phyloP scores from a whole-genome alignment of 2,797 vertebrate species.

The Vespertilio murinus region DNA sequence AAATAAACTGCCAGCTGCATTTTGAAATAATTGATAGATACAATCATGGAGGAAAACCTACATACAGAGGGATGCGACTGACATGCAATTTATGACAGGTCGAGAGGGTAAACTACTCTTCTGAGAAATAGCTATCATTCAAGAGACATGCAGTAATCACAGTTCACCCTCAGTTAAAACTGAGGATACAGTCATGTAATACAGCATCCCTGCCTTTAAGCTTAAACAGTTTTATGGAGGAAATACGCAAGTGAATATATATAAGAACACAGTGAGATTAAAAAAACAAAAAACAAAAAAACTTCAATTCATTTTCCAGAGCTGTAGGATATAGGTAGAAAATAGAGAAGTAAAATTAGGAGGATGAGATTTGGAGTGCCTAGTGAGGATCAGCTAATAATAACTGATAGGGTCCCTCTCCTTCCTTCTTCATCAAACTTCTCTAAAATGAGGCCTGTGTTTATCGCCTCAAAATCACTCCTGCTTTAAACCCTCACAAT shows the following conservation, averaged over 20 bases:
- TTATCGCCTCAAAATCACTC: neutral
- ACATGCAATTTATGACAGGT: neutral
- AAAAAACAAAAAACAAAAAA: neutral
- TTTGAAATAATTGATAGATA: constrained; percentile 4
- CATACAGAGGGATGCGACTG: neutral
- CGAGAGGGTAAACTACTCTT: neutral
- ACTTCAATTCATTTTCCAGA: neutral
- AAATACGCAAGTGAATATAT: neutral
- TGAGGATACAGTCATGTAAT: neutral
- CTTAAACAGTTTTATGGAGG: neutral
- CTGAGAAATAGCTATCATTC: neutral
- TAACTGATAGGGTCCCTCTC: neutral
- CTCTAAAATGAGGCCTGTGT: neutral
- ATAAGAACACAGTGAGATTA: neutral
- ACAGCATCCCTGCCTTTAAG: neutral
- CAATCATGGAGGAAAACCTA: neutral
- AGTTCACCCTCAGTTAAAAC: neutral
- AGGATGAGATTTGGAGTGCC: neutral
- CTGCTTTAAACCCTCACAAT: neutral
- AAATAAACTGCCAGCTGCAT: neutral
- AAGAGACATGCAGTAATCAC: neutral
- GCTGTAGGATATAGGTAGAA: neutral
- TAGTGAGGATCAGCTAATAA: neutral
- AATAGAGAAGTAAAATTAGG: neutral
- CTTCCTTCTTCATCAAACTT: neutral